phyloP scores from a whole-genome alignment of 2,113 vertebrate species.

The Pelvicachromis taeniatus region DNA sequence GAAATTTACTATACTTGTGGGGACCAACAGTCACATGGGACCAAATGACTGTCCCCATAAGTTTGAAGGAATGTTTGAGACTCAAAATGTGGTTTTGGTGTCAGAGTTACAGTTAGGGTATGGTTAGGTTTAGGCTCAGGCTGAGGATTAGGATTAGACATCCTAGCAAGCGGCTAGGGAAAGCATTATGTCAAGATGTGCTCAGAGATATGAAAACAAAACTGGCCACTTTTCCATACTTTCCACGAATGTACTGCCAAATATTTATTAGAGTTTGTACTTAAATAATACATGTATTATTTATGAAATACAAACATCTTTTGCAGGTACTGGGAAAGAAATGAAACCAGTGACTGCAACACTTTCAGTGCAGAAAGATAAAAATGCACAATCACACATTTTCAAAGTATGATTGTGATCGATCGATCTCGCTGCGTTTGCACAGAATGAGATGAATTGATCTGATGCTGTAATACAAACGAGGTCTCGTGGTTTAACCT shows the following conservation, averaged over 20 bases:
- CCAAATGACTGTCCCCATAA: not conserved
- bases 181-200: not conserved
- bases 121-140: too few species aligned
- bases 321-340: fast-evolving
- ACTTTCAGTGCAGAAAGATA: not conserved
- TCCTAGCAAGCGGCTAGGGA: not conserved
- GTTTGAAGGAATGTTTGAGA: not conserved
- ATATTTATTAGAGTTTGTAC: too few species aligned
- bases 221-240: not conserved
- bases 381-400: not conserved
- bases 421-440: not conserved
- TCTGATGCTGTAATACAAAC: not conserved
- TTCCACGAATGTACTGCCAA: not conserved
- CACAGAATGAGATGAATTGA: not conserved
- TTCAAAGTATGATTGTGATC: not conserved
- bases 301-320: not conserved
- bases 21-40: fast-evolving
- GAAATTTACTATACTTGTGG: not conserved
- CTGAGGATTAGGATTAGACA: too few species aligned
- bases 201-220: not conserved
- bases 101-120: not conserved
- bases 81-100: not conserved
- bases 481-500: not conserved
- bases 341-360: not conserved
- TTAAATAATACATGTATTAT: too few species aligned